Conservation (phyloP, 2,797 vertebrate genomes). For the Alauda arvensis region DNA sequence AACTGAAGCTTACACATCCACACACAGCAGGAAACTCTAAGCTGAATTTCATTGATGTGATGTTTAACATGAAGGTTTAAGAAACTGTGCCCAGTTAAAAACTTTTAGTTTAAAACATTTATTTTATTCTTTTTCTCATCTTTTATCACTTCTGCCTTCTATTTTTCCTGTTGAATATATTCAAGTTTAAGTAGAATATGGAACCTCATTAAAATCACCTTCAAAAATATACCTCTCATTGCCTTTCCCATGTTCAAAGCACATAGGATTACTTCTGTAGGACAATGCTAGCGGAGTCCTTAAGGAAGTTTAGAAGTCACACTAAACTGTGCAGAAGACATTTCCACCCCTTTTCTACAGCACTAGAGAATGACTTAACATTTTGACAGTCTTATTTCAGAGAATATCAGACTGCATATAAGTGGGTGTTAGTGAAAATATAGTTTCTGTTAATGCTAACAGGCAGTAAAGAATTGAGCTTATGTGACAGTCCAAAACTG, state of each 20-base stretch:
- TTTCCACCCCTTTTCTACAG: neutral
- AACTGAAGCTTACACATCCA: neutral
- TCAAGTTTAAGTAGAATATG: neutral
- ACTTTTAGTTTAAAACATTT: neutral
- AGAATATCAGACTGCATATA: neutral
- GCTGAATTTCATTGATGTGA: neutral
- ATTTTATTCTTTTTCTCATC: neutral
- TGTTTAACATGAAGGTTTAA: neutral
- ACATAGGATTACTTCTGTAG: neutral
- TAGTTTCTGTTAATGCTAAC: neutral
- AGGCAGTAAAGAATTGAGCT: neutral
- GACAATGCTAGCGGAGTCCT: neutral
- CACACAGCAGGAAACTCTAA: neutral
- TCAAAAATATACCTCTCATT: neutral
- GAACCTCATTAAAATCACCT: neutral
- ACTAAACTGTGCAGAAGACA: neutral
- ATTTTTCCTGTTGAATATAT: neutral
- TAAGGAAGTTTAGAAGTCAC: neutral
- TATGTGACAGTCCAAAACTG: neutral
- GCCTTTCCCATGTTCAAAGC: neutral
- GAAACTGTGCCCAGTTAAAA: neutral
- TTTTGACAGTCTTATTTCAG: neutral
- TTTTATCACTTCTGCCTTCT: neutral
- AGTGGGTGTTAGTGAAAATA: neutral
- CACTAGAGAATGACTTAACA: neutral